A percentile compares a stretch with the other conserved stretches of the same genome.
Evolutionary conservation across 2,888 invertebrate species (phyloP).

Genomic region (Yponomeuta malinellus): DNA sequence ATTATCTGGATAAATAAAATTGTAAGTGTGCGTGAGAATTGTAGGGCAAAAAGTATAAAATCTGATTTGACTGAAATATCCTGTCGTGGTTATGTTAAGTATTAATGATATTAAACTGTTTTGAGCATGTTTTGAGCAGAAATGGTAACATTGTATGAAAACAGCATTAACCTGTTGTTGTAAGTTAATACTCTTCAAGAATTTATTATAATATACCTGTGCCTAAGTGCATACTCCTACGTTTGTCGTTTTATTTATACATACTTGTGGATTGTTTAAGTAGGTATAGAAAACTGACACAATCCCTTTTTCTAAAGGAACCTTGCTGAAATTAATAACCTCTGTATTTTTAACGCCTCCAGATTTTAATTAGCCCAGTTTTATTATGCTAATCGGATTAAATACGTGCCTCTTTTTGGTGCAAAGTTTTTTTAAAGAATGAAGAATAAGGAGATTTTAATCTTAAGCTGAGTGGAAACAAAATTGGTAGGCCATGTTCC

Average conservation of each 20-base stretch:
- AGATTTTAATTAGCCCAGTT: constrained; percentile 39
- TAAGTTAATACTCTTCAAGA: neutral
- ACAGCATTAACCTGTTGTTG: constrained; percentile 1
- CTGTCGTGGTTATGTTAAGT: constrained; percentile 23
- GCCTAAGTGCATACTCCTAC: constrained; percentile 12
- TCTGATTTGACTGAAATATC: neutral
- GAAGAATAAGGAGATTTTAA: neutral
- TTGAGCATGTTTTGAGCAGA: constrained; percentile 33
- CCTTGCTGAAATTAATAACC: neutral
- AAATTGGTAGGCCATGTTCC: neutral
- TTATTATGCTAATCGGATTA: constrained; percentile 66
- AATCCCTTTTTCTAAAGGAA: neutral
- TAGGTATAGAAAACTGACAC: no score
- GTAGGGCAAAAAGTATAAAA: neutral
- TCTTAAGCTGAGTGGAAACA: neutral
- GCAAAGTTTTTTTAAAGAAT: neutral
- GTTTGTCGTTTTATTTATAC: constrained; percentile 23
- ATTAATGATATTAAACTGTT: constrained; percentile 27
- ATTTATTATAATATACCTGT: neutral
- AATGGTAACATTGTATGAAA: constrained; percentile 24
- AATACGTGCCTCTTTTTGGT: constrained; percentile 29
- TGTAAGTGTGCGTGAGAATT: neutral
- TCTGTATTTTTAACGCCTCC: neutral
- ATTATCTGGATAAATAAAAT: neutral
- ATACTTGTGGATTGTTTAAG: constrained; percentile 8